phyloP scores from a whole-genome alignment of 2,113 vertebrate species.

The western clawed frog (Xenopus tropicalis) region DNA sequence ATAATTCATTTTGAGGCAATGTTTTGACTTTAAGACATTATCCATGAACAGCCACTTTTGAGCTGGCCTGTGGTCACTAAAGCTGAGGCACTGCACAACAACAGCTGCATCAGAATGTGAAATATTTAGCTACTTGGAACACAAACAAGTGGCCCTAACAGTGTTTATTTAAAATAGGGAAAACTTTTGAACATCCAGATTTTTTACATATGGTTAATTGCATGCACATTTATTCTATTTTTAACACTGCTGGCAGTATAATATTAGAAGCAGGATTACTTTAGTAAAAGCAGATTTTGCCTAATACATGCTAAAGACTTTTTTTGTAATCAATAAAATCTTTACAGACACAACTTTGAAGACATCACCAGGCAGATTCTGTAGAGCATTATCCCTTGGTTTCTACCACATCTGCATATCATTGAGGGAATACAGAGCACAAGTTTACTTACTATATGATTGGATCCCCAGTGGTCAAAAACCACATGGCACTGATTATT shows the following conservation, averaged over 20 bases:
- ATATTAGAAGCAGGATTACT: neutral
- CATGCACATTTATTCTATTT: constrained; percentile 7
- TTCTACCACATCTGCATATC: no score
- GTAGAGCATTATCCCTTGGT: no score
- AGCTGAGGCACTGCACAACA: no score
- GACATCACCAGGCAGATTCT: neutral
- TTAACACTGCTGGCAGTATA: neutral
- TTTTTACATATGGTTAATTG: constrained; percentile 17
- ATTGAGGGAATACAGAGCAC: no score
- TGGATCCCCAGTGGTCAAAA: no score
- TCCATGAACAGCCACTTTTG: no score
- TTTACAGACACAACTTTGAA: neutral
- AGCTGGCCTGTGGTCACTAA: no score
- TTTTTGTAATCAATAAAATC: neutral
- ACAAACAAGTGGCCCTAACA: neutral
- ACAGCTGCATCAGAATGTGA: no score
- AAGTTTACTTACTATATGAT: no score
- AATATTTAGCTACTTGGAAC: constrained; percentile 1
- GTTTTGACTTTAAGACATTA: no score
- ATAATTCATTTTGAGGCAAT: no score
- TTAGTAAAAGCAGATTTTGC: neutral
- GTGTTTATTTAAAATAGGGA: constrained; percentile 10
- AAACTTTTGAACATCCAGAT: neutral
- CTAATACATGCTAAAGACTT: neutral
- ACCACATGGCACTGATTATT: no score